Base-by-base conservation (phyloP, 92 coral and sea anemone species). In the Chrysogorgia sp. region DNA sequence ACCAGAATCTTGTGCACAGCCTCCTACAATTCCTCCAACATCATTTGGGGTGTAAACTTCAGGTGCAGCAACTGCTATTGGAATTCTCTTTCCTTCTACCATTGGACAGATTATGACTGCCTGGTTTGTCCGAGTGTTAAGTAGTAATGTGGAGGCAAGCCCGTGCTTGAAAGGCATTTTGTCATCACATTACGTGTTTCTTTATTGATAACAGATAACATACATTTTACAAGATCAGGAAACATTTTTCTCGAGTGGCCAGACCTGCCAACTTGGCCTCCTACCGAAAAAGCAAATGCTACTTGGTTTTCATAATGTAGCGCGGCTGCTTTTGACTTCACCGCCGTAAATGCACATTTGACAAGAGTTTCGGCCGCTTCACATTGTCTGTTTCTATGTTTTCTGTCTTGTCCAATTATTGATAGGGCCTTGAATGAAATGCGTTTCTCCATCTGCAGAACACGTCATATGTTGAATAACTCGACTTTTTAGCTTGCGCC, bases 361-460 rank as follows among this genome's bases (percentile, higher is more conserved):
- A 63, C 22, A 15, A 33, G 34, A 10, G 70, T 63, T 63, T 63
- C 43, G 1, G 70, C 70, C 3, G 70, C 43, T 63, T 63, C 70
- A 52, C 59, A 52, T 23, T 52, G 22, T 52, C 59, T 6, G 5
- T 66, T 66, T 40, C 29, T 66, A 8, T 1, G 20, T 34, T 64
- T 29, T 34, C 19, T 64, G 10, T 66, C 74, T 24, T 66, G 24
- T 40, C 30, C 53, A 0, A 66, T 9, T 29, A 66, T 66, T 40
- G 74, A 8, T 40, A 66, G 22, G 2, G 74, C 74, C 74, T 66
- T 66, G 52, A n/a, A n/a, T n/a, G n/a, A 66, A 66, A 66, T 66
- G 74, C 9, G 24, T 66, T 21, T 66, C 2, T 24, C 74, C 74
- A 66, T 66, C 74, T 17, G 71, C 26, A 21, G 71, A 64, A 34